A percentile compares a stretch with the other conserved stretches of the same genome.
phyloP scores from a whole-genome alignment of 2,888 invertebrate genomes.

The Spisula solida region DNA sequence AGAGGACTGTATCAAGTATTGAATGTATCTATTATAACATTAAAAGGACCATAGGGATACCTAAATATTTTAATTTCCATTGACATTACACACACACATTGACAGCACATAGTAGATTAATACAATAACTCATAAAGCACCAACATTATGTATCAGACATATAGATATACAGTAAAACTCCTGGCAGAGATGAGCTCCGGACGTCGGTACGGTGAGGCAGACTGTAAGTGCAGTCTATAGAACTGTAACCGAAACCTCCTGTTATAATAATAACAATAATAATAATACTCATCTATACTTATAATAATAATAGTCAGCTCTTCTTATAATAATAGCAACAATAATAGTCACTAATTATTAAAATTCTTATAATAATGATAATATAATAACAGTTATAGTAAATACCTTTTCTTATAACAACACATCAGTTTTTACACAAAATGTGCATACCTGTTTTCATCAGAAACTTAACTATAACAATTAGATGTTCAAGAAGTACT shows the following conservation, averaged over 20 bases:
- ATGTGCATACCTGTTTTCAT: not conserved
- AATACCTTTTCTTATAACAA: slow-evolving; percentile 37
- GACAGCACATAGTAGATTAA: not conserved
- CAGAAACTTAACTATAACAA: not conserved
- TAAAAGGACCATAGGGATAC: too few species aligned
- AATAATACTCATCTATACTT: too few species aligned
- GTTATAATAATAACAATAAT: not conserved
- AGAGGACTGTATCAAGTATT: too few species aligned
- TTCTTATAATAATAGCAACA: slow-evolving; percentile 27
- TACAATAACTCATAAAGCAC: slow-evolving; percentile 7
- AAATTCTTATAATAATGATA: too few species aligned
- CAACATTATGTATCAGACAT: not conserved
- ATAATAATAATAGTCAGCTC: slow-evolving; percentile 32
- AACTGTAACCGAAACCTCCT: slow-evolving; percentile 57
- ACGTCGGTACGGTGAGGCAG: slow-evolving; percentile 55
- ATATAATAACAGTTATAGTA: too few species aligned
- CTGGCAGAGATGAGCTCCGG: slow-evolving; percentile 45
- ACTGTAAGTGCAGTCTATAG: slow-evolving; percentile 62
- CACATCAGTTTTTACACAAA: not conserved
- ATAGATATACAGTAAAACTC: slow-evolving; percentile 15
- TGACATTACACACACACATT: not conserved
- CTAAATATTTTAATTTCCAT: not conserved
- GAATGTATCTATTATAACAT: too few species aligned
- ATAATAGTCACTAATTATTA: too few species aligned
- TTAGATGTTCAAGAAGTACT: not conserved